Conservation (phyloP, 2,888 invertebrate genomes). For the Drosophila kuntzei region DNA sequence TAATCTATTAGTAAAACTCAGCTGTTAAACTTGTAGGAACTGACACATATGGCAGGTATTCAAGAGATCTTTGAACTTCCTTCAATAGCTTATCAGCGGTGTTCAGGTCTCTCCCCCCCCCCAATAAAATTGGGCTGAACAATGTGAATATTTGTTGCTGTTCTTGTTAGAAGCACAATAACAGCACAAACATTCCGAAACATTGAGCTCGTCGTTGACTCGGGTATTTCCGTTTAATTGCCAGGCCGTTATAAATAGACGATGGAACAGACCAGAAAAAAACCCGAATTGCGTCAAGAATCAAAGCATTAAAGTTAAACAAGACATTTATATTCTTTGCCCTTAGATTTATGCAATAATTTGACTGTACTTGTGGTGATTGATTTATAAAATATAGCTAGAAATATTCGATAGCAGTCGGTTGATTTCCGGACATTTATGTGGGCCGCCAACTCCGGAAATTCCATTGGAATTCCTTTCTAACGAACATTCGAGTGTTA, state of each 20-base stretch:
- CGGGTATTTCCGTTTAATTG: constrained; percentile 31
- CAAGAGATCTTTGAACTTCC: constrained; percentile 7
- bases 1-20: neutral
- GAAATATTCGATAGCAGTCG: constrained; percentile 11
- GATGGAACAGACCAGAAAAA: neutral
- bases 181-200: constrained; percentile 13
- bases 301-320: constrained; percentile 3
- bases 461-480: neutral
- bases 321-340: constrained; percentile 9
- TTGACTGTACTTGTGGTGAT: neutral
- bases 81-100: neutral
- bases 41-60: neutral
- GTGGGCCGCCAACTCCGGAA: constrained; percentile 10
- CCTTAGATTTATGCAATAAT: constrained; percentile 19
- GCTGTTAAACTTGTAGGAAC: neutral
- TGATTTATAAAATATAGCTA: neutral
- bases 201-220: neutral
- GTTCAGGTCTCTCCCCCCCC: neutral
- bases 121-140: neutral
- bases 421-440: neutral
- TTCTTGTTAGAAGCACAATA: neutral
- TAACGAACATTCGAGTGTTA: neutral
- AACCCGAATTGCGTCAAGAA: constrained; percentile 25
- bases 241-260: constrained; percentile 2
- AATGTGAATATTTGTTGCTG: constrained; percentile 2